A percentile compares a stretch with the other conserved stretches of the same genome.
These are phyloP conservation scores for Hepsetus odoe DNA, from an alignment of 2,113 vertebrate species.

Conservation along the genomic window DNA sequence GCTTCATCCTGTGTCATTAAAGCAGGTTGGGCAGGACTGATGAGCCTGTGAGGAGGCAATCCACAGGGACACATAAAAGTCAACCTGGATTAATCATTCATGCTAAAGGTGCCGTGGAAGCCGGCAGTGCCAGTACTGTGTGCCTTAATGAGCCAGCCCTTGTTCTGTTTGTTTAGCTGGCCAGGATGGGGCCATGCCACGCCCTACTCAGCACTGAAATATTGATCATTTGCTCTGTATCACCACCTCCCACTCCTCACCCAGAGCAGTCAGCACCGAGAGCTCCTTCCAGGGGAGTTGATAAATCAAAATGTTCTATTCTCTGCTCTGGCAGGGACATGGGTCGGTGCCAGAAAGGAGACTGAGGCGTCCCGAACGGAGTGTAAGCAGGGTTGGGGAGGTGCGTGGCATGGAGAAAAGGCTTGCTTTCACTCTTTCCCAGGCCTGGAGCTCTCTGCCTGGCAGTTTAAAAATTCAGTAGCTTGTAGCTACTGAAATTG, in stretches of 20 bases:
- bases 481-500: slow-evolving; percentile 21
- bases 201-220: slow-evolving; percentile 35
- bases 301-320: slow-evolving; percentile 49
- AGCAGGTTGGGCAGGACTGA: slow-evolving; percentile 44
- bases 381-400: neutral
- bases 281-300: slow-evolving; percentile 8
- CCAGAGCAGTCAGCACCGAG: slow-evolving; percentile 11
- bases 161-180: slow-evolving; percentile 45
- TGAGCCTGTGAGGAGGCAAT: slow-evolving; percentile 35
- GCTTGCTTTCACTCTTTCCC: neutral
- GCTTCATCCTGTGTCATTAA: slow-evolving; percentile 51
- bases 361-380: neutral
- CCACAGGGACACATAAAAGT: slow-evolving; percentile 57
- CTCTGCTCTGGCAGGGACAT: slow-evolving; percentile 3
- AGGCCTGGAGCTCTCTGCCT: neutral
- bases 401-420: neutral
- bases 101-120: slow-evolving; percentile 53
- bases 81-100: slow-evolving; percentile 57
- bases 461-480: slow-evolving; percentile 12
- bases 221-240: slow-evolving; percentile 38
- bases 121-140: neutral
- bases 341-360: neutral
- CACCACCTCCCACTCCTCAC: neutral
- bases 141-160: slow-evolving; percentile 34
- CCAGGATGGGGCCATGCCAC: slow-evolving; percentile 14